These are phyloP conservation scores for Poecilia wingei DNA, from an alignment of 2,797 vertebrate species.

Conservation along the genomic window DNA sequence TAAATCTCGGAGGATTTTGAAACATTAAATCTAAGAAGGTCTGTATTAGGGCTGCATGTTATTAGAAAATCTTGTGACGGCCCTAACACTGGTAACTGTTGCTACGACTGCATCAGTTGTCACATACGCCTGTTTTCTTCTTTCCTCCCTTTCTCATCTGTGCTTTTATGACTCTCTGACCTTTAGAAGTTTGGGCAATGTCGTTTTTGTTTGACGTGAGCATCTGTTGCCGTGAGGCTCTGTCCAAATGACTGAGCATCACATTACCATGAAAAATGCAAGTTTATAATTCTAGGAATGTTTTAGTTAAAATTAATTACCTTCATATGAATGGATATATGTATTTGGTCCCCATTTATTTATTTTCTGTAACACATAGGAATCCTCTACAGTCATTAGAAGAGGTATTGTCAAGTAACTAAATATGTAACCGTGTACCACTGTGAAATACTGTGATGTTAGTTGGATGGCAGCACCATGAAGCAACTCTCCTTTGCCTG, in stretches of 20 bases:
- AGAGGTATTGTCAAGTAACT: constrained; percentile 30
- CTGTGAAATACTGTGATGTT: constrained; percentile 53
- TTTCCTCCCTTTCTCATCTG: not conserved
- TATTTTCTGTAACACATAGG: constrained; percentile 2
- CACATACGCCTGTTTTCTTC: not conserved
- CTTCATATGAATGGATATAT: not conserved
- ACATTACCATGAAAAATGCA: not conserved
- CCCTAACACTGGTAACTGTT: not conserved
- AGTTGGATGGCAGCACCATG: constrained; percentile 46
- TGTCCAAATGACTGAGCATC: not conserved
- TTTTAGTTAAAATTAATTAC: not conserved
- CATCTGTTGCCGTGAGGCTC: not conserved
- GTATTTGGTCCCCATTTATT: not conserved
- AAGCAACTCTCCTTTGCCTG: constrained; percentile 61
- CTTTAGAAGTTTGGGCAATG: not conserved
- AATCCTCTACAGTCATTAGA: constrained; percentile 19
- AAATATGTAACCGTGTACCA: constrained; percentile 30
- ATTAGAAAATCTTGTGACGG: not conserved
- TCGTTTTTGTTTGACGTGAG: not conserved
- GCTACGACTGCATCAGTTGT: not conserved
- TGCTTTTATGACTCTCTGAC: not conserved
- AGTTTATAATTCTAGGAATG: not conserved
- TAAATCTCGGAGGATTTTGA: not conserved
- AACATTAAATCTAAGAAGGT: not conserved
- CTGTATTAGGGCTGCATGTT: not conserved